Evolutionary conservation across 2,797 vertebrate species (phyloP).

Genomic region (Bradypodion pumilum): DNA sequence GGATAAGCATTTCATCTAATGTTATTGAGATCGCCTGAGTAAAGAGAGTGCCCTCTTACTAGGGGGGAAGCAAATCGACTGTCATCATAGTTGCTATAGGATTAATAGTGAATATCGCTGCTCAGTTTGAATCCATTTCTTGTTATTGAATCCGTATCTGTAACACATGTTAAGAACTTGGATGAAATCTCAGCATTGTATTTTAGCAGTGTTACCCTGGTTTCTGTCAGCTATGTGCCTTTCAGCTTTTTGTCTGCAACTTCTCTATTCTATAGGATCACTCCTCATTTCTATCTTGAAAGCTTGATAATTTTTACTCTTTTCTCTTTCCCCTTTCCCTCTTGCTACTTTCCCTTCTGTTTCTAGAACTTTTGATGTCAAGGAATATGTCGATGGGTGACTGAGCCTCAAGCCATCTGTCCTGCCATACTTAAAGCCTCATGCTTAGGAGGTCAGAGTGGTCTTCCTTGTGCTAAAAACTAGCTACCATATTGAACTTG

Average conservation of each 20-base stretch:
- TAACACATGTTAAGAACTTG: neutral
- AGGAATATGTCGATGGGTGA: slow-evolving; percentile 60
- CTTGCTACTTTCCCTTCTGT: slow-evolving; percentile 66
- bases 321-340: slow-evolving; percentile 62
- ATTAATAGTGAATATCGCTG: neutral
- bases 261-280: slow-evolving; percentile 40
- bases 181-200: neutral
- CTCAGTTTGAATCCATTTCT: neutral
- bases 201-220: neutral
- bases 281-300: slow-evolving; percentile 46
- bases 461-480: slow-evolving; percentile 50
- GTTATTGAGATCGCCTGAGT: neutral
- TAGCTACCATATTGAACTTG: slow-evolving; percentile 17
- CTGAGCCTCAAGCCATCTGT: slow-evolving; percentile 56
- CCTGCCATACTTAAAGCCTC: slow-evolving; percentile 53
- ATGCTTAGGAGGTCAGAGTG: slow-evolving; percentile 56
- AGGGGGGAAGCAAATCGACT: neutral
- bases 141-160: neutral
- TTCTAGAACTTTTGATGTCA: slow-evolving; percentile 62
- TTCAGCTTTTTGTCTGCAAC: slow-evolving; percentile 44
- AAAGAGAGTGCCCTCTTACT: neutral
- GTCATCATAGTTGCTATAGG: neutral
- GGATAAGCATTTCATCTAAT: neutral
- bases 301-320: slow-evolving; percentile 55
- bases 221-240: slow-evolving; percentile 11